A percentile compares a stretch with the other conserved stretches of the same genome.
Conservation (phyloP, 2,113 vertebrate species). For the Osmerus mordax region DNA sequence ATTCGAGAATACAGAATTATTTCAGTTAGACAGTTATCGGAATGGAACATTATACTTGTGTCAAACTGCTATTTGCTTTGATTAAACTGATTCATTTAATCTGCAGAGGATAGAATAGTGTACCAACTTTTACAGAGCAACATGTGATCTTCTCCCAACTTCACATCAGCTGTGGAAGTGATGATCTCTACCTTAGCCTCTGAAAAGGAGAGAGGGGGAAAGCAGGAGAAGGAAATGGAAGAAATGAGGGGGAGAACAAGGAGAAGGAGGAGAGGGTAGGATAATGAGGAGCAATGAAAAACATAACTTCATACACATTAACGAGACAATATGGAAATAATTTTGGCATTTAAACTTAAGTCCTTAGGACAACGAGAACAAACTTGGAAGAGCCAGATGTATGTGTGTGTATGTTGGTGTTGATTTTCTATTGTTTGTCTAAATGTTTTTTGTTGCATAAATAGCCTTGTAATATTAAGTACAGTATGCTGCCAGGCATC, state of each 20-base stretch:
- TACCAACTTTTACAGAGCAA: constrained; percentile 72
- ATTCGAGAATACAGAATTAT: too few relatives aligned
- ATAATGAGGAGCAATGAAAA: neutral
- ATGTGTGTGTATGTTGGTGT: too few relatives aligned
- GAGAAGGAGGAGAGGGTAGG: constrained; percentile 28
- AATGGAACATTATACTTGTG: too few relatives aligned
- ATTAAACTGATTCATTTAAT: neutral
- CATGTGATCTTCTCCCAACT: constrained; percentile 44
- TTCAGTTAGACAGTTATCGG: too few relatives aligned
- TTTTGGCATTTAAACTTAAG: neutral
- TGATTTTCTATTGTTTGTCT: too few relatives aligned
- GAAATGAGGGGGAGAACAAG: constrained; percentile 9
- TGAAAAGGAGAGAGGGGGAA: constrained; percentile 33
- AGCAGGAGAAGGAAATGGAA: neutral
- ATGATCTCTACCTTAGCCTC: constrained; percentile 61
- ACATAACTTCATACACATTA: neutral
- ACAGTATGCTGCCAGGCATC: too few relatives aligned
- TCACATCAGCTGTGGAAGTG: constrained; percentile 37
- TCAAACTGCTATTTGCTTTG: neutral
- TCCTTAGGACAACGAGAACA: neutral
- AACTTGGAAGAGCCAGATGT: too few relatives aligned
- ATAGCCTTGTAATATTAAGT: too few relatives aligned
- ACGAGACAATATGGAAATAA: neutral
- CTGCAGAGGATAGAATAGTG: too few relatives aligned
- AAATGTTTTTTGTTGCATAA: too few relatives aligned